Evolutionary conservation across 2,113 vertebrate species (phyloP), one percentile per base, ranked within the genome.

Genomic region (Tachycineta bicolor): DNA sequence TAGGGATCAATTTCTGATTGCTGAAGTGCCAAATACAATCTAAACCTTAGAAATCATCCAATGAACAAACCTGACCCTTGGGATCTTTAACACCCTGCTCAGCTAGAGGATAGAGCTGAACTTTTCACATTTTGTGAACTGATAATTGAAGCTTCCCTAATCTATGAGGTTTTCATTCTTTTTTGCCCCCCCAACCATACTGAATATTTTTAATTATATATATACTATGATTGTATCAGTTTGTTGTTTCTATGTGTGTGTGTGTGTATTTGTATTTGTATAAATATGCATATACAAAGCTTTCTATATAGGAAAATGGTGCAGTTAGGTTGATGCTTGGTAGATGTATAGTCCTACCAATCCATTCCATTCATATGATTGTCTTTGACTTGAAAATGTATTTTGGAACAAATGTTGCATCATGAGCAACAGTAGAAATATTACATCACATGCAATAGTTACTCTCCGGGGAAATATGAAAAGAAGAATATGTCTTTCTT

Each of bases 1-100:
- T 88, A 70, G 22, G 12, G 65, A 90, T 94, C 83, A 90, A 90
- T 95, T 94, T 74, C 64, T 83, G 64, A 90, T 87, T 94, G 68
- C 47, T 89, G 81, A 93, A 87, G 47, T 83, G 79, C 18, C 90
- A 93, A 81, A 93, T 89, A 56, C 41, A 71, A 70, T 93, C 52
- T 60, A 93, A 83, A 93, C 17, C 16, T 70, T 83, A 80, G 76
- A 92, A 95, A 81, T 11, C 14, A 83, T 47, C 24, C 56, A 64
- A 22, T 50, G 60, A 88, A 55, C 29, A 96, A 74, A 69, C 12
- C 17, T 52, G 53, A 77, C 22, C 11, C 19, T 62, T 41, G 47
- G 17, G 55, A 83, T 52, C 23, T 85, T 87, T 68, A 84, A 76
- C 13, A 77, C 11, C 3, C n/a, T 76, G 37, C 12, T 85, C 11